A percentile compares a stretch with the other conserved stretches of the same genome.
phyloP scores from a whole-genome alignment of 2,888 invertebrate species.

The Melinaea marsaeus region DNA sequence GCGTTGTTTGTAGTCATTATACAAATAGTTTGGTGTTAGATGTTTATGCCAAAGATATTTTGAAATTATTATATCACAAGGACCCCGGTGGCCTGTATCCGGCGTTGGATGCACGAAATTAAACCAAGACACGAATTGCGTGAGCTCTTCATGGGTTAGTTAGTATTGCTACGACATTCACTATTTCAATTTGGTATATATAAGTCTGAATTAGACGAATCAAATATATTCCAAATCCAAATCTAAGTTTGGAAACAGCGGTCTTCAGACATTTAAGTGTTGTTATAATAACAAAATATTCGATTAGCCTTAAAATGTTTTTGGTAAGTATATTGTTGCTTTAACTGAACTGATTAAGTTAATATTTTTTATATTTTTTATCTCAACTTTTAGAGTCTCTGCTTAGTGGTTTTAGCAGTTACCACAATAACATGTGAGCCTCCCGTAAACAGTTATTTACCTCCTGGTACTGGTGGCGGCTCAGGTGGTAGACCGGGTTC shows the following conservation, averaged over 20 bases:
- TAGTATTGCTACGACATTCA: slow-evolving; percentile 63
- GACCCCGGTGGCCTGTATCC: slow-evolving; percentile 27
- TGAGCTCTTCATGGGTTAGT: slow-evolving; percentile 57
- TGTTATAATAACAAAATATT: slow-evolving; percentile 3
- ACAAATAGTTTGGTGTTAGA: too few species aligned
- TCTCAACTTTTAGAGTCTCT: slow-evolving; percentile 54
- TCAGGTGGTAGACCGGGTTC: slow-evolving; percentile 56
- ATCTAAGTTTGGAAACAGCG: slow-evolving; percentile 52
- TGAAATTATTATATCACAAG: slow-evolving; percentile 18
- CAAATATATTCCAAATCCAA: slow-evolving; percentile 64
- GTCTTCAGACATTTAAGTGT: slow-evolving; percentile 37
- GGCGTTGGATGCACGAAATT: slow-evolving; percentile 53
- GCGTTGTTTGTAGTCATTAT: too few species aligned
- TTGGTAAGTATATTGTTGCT: slow-evolving; percentile 47
- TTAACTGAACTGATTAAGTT: background rate
- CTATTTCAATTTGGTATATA: slow-evolving; percentile 55
- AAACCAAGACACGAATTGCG: slow-evolving; percentile 59
- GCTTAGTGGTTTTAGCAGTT: slow-evolving; percentile 62
- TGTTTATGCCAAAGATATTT: background rate
- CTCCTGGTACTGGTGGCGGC: slow-evolving; percentile 71
- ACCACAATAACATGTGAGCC: slow-evolving; percentile 80
- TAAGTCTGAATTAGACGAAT: slow-evolving; percentile 56
- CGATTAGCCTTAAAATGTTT: slow-evolving; percentile 41
- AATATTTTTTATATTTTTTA: background rate
- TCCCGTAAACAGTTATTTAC: slow-evolving; percentile 85